Percentiles rank a stretch among this genome's conserved stretches.
Evolutionary conservation across 2,113 vertebrate species (phyloP).

Genomic region (Thinocorus orbignyianus): DNA sequence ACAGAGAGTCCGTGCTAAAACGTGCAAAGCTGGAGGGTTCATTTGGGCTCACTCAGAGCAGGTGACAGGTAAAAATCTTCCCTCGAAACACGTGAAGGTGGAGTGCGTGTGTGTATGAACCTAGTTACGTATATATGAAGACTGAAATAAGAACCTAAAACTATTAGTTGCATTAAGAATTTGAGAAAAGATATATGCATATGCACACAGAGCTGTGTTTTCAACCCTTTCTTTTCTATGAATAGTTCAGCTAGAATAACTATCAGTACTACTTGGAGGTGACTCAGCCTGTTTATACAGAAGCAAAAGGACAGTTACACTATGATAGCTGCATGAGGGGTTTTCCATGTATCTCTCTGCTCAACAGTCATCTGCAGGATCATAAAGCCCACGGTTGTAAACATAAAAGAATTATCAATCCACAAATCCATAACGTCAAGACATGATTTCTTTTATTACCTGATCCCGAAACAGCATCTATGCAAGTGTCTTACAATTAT

Average conservation of each 20-base stretch:
- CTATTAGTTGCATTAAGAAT: background rate
- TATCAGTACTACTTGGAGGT: background rate
- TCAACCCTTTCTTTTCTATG: background rate
- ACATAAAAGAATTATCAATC: background rate
- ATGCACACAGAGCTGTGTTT: background rate
- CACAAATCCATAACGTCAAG: background rate
- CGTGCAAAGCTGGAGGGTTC: background rate
- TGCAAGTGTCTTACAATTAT: background rate
- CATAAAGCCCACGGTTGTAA: background rate
- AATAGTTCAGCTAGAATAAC: background rate
- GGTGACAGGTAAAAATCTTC: background rate
- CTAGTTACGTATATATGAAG: background rate
- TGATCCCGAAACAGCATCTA: background rate
- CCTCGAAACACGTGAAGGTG: background rate
- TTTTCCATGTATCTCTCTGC: background rate
- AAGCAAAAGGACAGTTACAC: background rate
- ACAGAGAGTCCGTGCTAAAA: background rate
- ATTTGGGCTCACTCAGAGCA: background rate
- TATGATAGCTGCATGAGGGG: background rate
- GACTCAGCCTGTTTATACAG: background rate
- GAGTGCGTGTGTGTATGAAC: rapidly evolving
- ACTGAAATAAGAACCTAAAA: background rate
- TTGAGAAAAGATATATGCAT: background rate
- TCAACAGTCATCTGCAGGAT: background rate
- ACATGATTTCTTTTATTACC: background rate